Evolutionary conservation across 2,888 invertebrate species (phyloP).

Genomic region (Calliphora vomitoria): DNA sequence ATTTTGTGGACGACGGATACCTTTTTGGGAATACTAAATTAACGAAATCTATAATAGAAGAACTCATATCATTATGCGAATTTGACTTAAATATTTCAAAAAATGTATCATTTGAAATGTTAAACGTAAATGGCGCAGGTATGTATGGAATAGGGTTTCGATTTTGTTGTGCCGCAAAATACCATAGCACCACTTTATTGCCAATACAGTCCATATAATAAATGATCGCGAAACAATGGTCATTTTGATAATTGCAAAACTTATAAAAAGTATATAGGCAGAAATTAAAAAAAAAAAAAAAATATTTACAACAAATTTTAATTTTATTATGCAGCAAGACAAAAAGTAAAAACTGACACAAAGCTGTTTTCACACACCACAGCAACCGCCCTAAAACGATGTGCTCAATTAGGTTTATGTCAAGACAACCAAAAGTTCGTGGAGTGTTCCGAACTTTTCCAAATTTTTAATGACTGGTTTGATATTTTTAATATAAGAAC

Average conservation of each 20-base stretch:
- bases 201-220: too few species aligned
- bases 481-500: slow-evolving; percentile 77
- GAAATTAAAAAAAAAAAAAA: background rate
- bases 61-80: background rate
- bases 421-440: background rate
- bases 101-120: background rate
- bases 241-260: too few species aligned
- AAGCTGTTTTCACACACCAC: background rate
- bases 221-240: too few species aligned
- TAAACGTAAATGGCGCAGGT: background rate
- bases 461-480: slow-evolving; percentile 78
- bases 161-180: too few species aligned
- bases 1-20: background rate
- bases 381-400: background rate
- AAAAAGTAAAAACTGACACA: background rate
- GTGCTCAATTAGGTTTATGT: background rate
- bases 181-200: too few species aligned
- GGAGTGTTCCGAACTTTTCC: slow-evolving; percentile 47
- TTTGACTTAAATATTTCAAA: background rate
- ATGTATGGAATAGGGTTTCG: background rate
- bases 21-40: background rate
- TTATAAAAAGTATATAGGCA: background rate
- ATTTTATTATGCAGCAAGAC: background rate
- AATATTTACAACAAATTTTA: background rate
- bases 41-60: background rate